These are phyloP conservation scores for Melinaea marsaeus DNA, from an alignment of 2,888 invertebrate genomes.

Conservation along the genomic window DNA sequence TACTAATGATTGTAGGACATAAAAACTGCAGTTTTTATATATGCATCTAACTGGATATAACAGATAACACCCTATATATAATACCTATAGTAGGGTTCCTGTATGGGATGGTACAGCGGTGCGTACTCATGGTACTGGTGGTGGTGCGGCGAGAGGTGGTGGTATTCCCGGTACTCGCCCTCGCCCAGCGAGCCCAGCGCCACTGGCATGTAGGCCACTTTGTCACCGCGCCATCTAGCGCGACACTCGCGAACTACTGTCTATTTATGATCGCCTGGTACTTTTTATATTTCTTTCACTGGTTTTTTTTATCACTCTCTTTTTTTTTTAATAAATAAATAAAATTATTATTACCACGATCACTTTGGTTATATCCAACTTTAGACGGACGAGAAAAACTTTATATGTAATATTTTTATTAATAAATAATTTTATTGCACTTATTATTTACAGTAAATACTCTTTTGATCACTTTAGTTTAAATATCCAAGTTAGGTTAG, in stretches of 20 bases:
- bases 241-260: constrained; percentile 27
- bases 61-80: no score
- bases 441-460: no score
- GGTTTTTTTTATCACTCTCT: not conserved
- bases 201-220: constrained; percentile 81
- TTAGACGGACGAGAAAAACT: no score
- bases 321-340: no score
- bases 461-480: no score
- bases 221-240: constrained; percentile 78
- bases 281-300: not conserved
- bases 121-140: constrained; percentile 76
- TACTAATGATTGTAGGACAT: no score
- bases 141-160: constrained; percentile 63
- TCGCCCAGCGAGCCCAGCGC: constrained; percentile 81
- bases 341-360: no score
- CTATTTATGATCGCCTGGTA: constrained; percentile 1
- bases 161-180: constrained; percentile 77
- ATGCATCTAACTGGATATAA: no score
- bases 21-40: no score
- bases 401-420: not conserved
- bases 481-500: no score
- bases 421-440: no score
- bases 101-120: constrained; percentile 71
- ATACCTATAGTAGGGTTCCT: constrained; percentile 71
- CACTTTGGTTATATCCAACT: no score